Base-by-base conservation (phyloP, 2,113 vertebrate species). In the Ctenodactylus gundi region DNA sequence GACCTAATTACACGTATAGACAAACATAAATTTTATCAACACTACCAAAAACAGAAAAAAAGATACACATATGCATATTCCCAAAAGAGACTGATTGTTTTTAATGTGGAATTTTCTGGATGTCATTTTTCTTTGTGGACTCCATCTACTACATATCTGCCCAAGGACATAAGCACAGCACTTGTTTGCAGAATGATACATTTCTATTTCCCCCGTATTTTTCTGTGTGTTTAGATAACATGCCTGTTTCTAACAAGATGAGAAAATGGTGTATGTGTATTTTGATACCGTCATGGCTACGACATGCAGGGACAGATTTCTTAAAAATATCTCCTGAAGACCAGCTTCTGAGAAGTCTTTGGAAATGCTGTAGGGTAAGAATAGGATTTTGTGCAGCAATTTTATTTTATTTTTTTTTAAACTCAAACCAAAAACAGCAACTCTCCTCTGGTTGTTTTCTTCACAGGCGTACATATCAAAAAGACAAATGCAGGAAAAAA, bases 341-440 rank as follows among this genome's bases (percentile, higher is more conserved):
- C 3, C 39, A 75, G 58, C 36, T 49, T 77, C 76, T 44, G n/a
- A 64, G 49, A 78, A 65, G n/a, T 9, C 1, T 31, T 94, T 21
- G 65, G n/a, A 82, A 86, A 78, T 75, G n/a, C 25, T 78, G 3
- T 21, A 80, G 27, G 15, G 23, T 75, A 92, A 88, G 58, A 92
- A 88, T 25, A 29, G 92, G 51, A 4, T 3, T 64, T 41, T 80
- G 91, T 70, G 13, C 27, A 49, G 1, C 11, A 93, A 72, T 53
- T 81, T 27, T 58, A 91, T 93, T 49, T 21, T 91, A 34, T 85
- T 93, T 88, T 92, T 78, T 94, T 11, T 41, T 49, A 90, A 95
- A 70, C n/a, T n/a, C n/a, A n/a, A n/a, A 82, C 0, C 12, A 93
- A 88, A 87, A 75, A 67, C 60, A 84, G 1, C 4, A 77, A 57